These are phyloP conservation scores for Alligator mississippiensis DNA, from an alignment of 2,113 vertebrate species.

Conservation along the genomic window DNA sequence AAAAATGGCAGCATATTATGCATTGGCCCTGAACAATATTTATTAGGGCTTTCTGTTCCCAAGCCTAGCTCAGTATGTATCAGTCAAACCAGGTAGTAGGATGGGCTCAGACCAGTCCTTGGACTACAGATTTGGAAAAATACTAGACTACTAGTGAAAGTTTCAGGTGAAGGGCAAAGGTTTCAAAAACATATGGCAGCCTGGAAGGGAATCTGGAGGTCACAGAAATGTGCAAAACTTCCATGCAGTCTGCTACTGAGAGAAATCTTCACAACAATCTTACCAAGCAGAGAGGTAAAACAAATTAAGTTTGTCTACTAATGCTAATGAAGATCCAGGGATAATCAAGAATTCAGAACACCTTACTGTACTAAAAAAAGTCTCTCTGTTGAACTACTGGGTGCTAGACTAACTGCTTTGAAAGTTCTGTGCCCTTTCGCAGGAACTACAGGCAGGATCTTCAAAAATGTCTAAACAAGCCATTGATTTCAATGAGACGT, in stretches of 20 bases:
- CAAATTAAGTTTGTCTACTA: background rate
- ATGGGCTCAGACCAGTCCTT: background rate
- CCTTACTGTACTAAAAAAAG: background rate
- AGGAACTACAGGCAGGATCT: background rate
- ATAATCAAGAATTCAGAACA: background rate
- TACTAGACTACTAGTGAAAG: fast-evolving
- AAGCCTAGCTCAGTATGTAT: background rate
- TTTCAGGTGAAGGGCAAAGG: background rate
- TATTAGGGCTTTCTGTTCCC: no score
- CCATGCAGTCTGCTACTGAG: background rate
- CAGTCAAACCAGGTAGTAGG: background rate
- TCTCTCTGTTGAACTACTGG: background rate
- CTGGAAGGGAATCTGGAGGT: background rate
- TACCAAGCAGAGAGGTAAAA: background rate
- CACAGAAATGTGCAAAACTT: background rate
- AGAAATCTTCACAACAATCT: background rate
- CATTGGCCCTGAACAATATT: background rate
- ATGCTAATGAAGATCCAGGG: background rate
- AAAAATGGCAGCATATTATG: background rate
- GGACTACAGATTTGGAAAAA: background rate
- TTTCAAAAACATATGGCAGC: fast-evolving
- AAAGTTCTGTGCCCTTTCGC: background rate
- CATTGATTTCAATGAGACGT: background rate
- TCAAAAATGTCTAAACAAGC: background rate
- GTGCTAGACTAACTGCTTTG: background rate